These are phyloP conservation scores for Trichogramma evanescens DNA, from an alignment of 2,888 invertebrate species.

Conservation along the genomic window DNA sequence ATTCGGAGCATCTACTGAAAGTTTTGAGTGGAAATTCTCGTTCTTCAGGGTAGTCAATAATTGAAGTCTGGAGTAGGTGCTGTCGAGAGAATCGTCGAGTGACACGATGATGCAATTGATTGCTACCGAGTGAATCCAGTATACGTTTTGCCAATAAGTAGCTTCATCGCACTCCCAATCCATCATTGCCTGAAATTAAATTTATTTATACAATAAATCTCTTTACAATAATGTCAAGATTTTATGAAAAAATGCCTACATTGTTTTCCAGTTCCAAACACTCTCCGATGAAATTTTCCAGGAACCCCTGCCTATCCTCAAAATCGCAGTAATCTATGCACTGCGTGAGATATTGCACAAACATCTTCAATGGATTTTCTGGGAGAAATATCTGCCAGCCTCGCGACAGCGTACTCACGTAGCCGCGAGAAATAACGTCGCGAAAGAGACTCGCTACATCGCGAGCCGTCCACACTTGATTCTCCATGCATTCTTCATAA, in stretches of 20 bases:
- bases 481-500: constrained; percentile 33
- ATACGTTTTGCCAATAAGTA: constrained; percentile 50
- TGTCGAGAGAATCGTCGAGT: constrained; percentile 57
- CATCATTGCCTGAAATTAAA: constrained; percentile 31
- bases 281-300: constrained; percentile 44
- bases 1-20: constrained; percentile 44
- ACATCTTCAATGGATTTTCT: constrained; percentile 58
- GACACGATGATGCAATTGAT: constrained; percentile 57
- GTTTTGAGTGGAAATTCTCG: constrained; percentile 21
- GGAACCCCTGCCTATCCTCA: constrained; percentile 32
- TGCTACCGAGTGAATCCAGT: constrained; percentile 54
- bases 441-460: constrained; percentile 51
- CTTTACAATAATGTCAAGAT: neutral
- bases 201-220: neutral
- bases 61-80: constrained; percentile 58
- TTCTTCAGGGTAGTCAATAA: constrained; percentile 50
- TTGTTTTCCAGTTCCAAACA: constrained; percentile 35
- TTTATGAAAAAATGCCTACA: constrained; percentile 25
- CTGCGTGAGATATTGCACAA: constrained; percentile 56
- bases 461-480: constrained; percentile 37
- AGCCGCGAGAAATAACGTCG: constrained; percentile 52
- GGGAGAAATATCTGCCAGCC: constrained; percentile 67
- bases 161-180: constrained; percentile 44
- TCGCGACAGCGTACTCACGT: constrained; percentile 56
- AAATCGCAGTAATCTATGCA: constrained; percentile 42